phyloP scores from a whole-genome alignment of 2,113 vertebrate species.

The Sinocyclocheilus anophthalmus region DNA sequence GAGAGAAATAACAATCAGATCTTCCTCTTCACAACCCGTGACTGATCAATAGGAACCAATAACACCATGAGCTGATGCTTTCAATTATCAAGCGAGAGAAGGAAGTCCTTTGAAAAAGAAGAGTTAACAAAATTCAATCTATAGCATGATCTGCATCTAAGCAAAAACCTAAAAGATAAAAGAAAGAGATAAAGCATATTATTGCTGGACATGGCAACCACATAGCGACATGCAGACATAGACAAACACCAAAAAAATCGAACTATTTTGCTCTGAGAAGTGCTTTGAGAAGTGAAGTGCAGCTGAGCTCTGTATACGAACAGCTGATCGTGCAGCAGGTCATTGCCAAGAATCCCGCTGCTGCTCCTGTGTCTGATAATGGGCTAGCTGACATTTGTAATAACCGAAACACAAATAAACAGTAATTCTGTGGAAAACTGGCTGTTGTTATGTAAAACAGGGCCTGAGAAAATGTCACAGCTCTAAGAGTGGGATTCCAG shows the following conservation, averaged over 20 bases:
- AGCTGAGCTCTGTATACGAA: neutral
- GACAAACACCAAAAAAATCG: neutral
- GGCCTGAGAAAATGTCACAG: neutral
- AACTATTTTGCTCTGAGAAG: neutral
- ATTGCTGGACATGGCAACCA: neutral
- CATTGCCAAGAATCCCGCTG: neutral
- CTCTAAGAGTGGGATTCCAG: neutral
- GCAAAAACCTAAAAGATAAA: neutral
- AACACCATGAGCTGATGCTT: neutral
- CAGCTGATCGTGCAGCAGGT: neutral
- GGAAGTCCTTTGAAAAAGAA: neutral
- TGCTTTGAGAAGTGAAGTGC: slow-evolving; percentile 1
- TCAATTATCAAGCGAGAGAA: neutral
- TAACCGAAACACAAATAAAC: neutral
- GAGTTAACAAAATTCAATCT: neutral
- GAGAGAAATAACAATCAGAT: neutral
- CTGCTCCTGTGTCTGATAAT: neutral
- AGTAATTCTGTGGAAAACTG: neutral
- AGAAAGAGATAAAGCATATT: neutral
- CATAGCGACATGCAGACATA: neutral
- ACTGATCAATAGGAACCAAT: neutral
- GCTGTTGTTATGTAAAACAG: neutral
- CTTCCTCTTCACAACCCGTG: neutral
- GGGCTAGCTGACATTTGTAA: neutral
- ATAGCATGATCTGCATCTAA: neutral